Conservation (phyloP, 1,140 invertebrate genomes). For the Papilio machaon region DNA sequence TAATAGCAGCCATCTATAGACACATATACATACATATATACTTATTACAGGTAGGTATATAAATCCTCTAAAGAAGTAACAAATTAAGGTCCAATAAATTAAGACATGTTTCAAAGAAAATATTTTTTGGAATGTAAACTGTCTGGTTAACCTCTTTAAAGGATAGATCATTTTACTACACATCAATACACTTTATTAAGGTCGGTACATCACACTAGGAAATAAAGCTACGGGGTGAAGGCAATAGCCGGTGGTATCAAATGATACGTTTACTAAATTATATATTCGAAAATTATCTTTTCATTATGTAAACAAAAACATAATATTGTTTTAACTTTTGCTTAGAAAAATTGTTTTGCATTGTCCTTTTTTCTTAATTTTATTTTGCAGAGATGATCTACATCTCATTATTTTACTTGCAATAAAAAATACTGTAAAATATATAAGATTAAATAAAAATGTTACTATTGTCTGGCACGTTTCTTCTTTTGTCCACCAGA, state of each 20-base stretch:
- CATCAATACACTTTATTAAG: conserved; percentile 33
- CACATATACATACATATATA: conserved; percentile 49
- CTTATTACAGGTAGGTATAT: conserved; percentile 44
- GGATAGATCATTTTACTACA: conserved; percentile 21
- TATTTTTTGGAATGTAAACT: not conserved
- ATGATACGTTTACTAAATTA: not conserved
- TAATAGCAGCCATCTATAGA: conserved; percentile 49
- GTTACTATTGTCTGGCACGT: conserved; percentile 45
- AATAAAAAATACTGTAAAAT: not conserved
- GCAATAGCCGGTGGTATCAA: conserved; percentile 15
- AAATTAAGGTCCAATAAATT: not conserved
- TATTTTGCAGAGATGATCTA: not conserved
- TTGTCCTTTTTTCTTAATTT: not conserved
- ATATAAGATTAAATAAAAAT: not conserved
- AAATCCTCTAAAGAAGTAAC: conserved; percentile 34
- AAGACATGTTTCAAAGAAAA: not conserved
- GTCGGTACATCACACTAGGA: conserved; percentile 50
- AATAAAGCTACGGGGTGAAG: conserved; percentile 44
- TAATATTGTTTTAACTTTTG: not conserved
- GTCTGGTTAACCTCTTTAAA: conserved; percentile 12
- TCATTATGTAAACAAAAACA: not conserved
- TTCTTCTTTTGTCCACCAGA: conserved; percentile 59
- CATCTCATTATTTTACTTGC: not conserved
- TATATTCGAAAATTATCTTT: not conserved
- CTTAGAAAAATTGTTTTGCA: not conserved